phyloP scores from a whole-genome alignment of 2,797 vertebrate species.

The Sebastes paucispinis region DNA sequence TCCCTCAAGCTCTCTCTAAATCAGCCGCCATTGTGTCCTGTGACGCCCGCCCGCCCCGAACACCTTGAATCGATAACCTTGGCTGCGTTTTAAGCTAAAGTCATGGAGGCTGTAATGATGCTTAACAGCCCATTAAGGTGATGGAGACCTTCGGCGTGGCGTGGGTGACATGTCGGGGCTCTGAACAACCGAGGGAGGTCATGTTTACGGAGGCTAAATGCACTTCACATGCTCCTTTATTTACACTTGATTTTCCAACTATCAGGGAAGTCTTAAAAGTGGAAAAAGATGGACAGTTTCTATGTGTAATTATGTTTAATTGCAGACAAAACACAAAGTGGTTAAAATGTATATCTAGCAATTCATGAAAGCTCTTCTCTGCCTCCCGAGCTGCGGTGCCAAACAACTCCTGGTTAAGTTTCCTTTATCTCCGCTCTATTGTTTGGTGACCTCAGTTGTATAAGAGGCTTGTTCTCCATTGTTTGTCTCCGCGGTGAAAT shows the following conservation, averaged over 20 bases:
- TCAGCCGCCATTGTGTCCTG: constrained; percentile 38
- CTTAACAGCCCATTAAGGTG: constrained; percentile 73
- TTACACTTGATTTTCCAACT: background rate
- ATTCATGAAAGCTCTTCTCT: background rate
- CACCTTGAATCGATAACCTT: constrained; percentile 67
- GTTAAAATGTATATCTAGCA: constrained; percentile 15
- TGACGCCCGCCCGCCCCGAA: background rate
- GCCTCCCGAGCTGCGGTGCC: background rate
- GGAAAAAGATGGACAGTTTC: no score
- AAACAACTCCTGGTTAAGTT: constrained; percentile 42
- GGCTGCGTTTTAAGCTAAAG: constrained; percentile 65
- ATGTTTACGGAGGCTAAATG: background rate
- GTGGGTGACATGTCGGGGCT: constrained; percentile 44
- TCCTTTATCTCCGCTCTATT: constrained; percentile 46
- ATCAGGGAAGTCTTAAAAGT: background rate
- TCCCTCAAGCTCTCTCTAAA: constrained; percentile 18
- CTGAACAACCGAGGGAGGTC: constrained; percentile 19
- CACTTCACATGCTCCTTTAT: background rate
- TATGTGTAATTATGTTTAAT: constrained; percentile 6
- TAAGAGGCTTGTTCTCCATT: constrained; percentile 66
- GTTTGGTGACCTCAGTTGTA: constrained; percentile 55
- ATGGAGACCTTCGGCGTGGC: constrained; percentile 54
- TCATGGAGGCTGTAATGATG: constrained; percentile 58
- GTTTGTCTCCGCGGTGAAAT: constrained; percentile 75
- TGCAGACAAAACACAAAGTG: background rate